Percentiles rank a stretch among this genome's conserved stretches.
phyloP scores from a whole-genome alignment of 2,888 invertebrate genomes.

The Nudaria mundana region DNA sequence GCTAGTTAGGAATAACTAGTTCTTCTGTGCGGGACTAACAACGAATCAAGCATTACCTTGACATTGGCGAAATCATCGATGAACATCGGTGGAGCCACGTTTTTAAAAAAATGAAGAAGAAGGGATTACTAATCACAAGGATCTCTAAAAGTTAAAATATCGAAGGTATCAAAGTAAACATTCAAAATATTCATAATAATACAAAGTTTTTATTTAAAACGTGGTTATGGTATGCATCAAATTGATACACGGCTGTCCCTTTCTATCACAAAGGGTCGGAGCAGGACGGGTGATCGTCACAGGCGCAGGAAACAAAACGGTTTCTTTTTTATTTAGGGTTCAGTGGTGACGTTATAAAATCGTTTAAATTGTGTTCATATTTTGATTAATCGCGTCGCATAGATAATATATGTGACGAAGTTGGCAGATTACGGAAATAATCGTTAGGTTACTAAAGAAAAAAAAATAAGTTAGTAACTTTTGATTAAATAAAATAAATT shows the following conservation, averaged over 20 bases:
- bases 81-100: too few species aligned
- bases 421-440: neutral
- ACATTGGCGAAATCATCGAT: too few species aligned
- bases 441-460: too few species aligned
- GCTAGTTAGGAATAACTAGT: too few species aligned
- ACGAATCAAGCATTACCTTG: too few species aligned
- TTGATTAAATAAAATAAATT: too few species aligned
- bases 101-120: too few species aligned
- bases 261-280: constrained; percentile 1
- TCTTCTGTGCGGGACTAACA: too few species aligned
- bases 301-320: constrained; percentile 56
- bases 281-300: constrained; percentile 17
- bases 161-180: constrained; percentile 54
- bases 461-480: too few species aligned
- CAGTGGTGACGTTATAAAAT: constrained; percentile 4
- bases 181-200: constrained; percentile 45
- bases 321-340: constrained; percentile 38
- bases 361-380: too few species aligned
- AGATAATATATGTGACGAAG: neutral
- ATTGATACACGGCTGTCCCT: constrained; percentile 7
- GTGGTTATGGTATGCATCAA: constrained; percentile 27
- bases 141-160: constrained; percentile 31
- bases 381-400: too few species aligned
- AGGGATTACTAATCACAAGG: too few species aligned
- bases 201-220: constrained; percentile 31